Evolutionary conservation across 2,888 invertebrate species (phyloP), one percentile per base, ranked within the genome.

Genomic region (Colletes collaris): DNA sequence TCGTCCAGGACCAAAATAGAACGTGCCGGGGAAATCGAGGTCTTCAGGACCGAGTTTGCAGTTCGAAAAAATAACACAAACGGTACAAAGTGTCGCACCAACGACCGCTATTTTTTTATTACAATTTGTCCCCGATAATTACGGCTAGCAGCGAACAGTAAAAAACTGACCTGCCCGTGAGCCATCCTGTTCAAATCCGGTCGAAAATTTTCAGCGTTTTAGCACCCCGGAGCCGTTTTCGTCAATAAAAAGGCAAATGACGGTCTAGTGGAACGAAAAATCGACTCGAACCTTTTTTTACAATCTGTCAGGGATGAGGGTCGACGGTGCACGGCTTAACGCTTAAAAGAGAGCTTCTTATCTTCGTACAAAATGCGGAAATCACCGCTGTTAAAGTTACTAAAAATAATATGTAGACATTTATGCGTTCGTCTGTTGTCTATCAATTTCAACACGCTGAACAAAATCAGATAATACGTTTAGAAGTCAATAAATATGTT

Each of bases 101-200:
- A 56, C n/a, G 16, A 27, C 44, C 37, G 49, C 65, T 69, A 7
- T 46, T 79, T 86, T 16, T 81, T 84, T 81, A 76, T 72, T 75
- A 53, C 73, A 56, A 60, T 80, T 59, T 37, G 69, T 79, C 70
- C 68, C 55, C 7, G 66, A 71, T 80, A 74, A 81, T 80, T 73
- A 53, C 59, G 46, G 64, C 19, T 8, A 8, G 27, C 16, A 19
- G 3, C 3, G 3, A 35, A 72, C 56, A 13, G 67, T 75, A 78
- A 82, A 82, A 80, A 78, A 73, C 7, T 76, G 79, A 85, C 79
- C 84, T 80, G 84, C 6, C 55, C 27, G n/a, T 27, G 19, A 27
- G 58, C 49, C 50, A 66, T 16, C 16, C 53, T 16, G 50, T 10
- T 16, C 4, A 63, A 3, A 0, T 27, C 27, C 59, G 46, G 8